phyloP scores from a whole-genome alignment of 2,888 invertebrate genomes.

The Pyrochroa serraticornis region DNA sequence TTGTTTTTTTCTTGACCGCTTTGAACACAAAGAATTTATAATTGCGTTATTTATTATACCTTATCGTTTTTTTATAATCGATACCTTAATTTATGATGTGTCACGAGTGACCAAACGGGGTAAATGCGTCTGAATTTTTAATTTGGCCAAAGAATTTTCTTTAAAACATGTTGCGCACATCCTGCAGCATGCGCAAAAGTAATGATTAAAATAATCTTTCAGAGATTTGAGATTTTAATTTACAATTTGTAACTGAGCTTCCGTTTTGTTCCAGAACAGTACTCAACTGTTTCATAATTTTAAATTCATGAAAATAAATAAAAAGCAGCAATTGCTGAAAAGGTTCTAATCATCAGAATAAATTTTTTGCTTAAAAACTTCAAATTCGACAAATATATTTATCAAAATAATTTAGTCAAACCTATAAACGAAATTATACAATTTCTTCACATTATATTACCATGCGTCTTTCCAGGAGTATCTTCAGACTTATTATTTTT shows the following conservation, averaged over 20 bases:
- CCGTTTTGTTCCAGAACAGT: background rate
- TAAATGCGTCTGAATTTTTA: background rate
- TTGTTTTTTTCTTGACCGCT: slow-evolving; percentile 14
- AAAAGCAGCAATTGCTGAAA: too few species aligned
- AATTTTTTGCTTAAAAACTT: too few species aligned
- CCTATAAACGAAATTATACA: too few species aligned
- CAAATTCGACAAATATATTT: too few species aligned
- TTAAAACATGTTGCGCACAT: slow-evolving; percentile 35
- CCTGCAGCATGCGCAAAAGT: slow-evolving; percentile 51
- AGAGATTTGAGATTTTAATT: slow-evolving; percentile 19
- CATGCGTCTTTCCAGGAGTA: too few species aligned
- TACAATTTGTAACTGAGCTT: slow-evolving; percentile 11
- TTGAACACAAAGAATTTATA: slow-evolving; percentile 26
- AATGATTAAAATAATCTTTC: slow-evolving; percentile 47
- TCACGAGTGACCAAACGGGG: background rate
- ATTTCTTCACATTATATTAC: too few species aligned
- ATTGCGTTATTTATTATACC: slow-evolving; percentile 21
- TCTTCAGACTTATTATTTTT: too few species aligned
- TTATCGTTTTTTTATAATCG: slow-evolving; percentile 2
- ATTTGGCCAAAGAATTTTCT: background rate
- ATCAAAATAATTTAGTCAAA: too few species aligned
- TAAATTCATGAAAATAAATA: too few species aligned
- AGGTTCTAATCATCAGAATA: too few species aligned
- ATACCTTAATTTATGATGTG: slow-evolving; percentile 1
- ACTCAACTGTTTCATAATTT: too few species aligned